phyloP scores from a whole-genome alignment of 2,113 vertebrate genomes.

The Laticauda colubrina region DNA sequence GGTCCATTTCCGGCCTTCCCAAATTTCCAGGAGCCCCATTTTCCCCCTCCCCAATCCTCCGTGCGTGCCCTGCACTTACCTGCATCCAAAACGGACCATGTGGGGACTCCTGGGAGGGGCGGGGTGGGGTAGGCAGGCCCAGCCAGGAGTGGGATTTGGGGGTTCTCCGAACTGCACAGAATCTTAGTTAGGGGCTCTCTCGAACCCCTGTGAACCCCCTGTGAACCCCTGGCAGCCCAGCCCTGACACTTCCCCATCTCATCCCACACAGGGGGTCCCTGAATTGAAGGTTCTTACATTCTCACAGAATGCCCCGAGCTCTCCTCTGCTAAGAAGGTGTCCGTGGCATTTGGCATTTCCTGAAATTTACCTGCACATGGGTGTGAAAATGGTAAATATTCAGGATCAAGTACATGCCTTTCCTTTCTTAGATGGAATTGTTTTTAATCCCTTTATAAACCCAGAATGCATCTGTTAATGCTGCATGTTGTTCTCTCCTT shows the following conservation, averaged over 20 bases:
- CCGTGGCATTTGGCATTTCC: background rate
- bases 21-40: too few species aligned
- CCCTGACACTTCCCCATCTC: background rate
- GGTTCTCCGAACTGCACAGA: too few species aligned
- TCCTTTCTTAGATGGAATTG: background rate
- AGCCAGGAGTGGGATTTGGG: too few species aligned
- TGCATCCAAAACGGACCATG: too few species aligned
- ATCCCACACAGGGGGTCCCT: background rate
- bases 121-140: too few species aligned
- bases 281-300: background rate
- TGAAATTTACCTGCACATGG: background rate
- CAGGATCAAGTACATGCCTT: background rate
- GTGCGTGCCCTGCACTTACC: too few species aligned
- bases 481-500: background rate
- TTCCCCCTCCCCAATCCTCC: too few species aligned
- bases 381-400: background rate
- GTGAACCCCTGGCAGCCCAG: too few species aligned
- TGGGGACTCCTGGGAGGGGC: too few species aligned
- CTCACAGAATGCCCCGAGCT: background rate
- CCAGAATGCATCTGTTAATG: background rate
- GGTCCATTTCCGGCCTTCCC: too few species aligned
- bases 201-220: too few species aligned
- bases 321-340: background rate
- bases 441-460: background rate
- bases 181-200: too few species aligned